Evolutionary conservation across 2,113 vertebrate species (phyloP), one percentile per base, ranked within the genome.

Genomic region (Redunca redunca): DNA sequence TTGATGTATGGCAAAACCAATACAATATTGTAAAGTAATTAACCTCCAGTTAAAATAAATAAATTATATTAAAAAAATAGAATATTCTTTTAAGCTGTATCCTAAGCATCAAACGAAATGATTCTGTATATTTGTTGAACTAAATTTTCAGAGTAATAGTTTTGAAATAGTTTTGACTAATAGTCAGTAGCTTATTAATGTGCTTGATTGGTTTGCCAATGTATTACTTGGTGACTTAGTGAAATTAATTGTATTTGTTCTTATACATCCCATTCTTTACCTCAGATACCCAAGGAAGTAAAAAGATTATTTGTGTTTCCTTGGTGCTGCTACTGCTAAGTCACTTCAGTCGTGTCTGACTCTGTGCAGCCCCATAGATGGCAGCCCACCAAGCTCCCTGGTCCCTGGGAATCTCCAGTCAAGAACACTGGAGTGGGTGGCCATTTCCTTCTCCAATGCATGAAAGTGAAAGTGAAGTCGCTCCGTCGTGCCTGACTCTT

Each of bases 401-500:
- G 2, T 62, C 58, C 28, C 6, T 62, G 28, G 28, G 58, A 30
- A 30, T 62, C 13, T 62, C 58, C 13, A 30, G 5, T 3, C 58
- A 62, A 62, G 58, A 62, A 14, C 6, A 62, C 26, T 62, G 28
- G 58, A 62, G 28, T 30, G 28, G 28, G 28, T 6, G 13, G 58
- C 28, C 58, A 62, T 62, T 62, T 30, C 28, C 5, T 62, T 62
- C 13, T 30, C 58, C 58, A 62, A 30, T 30, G 28, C 58, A 62
- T 30, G 58, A 62, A 62, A 62, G 13, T 14, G 28, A 62, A 60
- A 60, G 58, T 62, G 58, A 62, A 62, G 58, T 30, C 13, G 6
- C 5, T 62, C 58, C 30, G 26, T 62, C 5, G 0, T 7, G 58
- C 13, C 58, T 0, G 13, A 62, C 13, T 62, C 13, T 30, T 30